These are phyloP conservation scores for Eunapius fragilis DNA, from an alignment of 37 sponge, comb jelly and placozoan species.

Conservation along the genomic window DNA sequence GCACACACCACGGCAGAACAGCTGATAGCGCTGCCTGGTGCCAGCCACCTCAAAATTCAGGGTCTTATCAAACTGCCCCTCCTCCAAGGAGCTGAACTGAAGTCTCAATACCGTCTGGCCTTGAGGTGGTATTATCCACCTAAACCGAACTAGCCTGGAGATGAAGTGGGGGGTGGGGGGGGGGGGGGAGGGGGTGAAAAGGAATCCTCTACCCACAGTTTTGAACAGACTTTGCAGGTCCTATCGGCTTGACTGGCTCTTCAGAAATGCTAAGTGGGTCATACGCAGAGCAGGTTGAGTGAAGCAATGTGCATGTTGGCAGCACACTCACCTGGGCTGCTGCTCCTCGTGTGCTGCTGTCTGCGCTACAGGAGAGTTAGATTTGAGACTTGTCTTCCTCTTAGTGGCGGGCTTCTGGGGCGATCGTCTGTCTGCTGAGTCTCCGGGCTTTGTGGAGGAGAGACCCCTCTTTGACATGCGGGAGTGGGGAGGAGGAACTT, in stretches of 20 bases:
- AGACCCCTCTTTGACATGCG: conserved; percentile 1
- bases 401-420: background rate
- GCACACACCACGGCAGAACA: conserved; percentile 93
- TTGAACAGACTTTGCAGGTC: background rate
- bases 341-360: background rate
- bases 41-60: conserved; percentile 96
- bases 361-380: conserved; percentile 12
- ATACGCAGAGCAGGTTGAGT: background rate
- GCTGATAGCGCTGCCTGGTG: conserved; percentile 81
- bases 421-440: conserved; percentile 4
- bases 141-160: conserved; percentile 72
- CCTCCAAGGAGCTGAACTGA: conserved; percentile 78
- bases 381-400: background rate
- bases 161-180: background rate
- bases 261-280: background rate
- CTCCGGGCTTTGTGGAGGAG: background rate
- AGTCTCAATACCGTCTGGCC: conserved; percentile 68
- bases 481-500: conserved; percentile 17
- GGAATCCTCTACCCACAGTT: background rate
- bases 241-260: background rate
- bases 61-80: conserved; percentile 88
- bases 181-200: background rate
- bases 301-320: background rate
- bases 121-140: conserved; percentile 90
- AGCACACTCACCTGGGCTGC: background rate